A percentile compares a stretch with the other conserved stretches of the same genome.
These are phyloP conservation scores for Oreotrochilus melanogaster DNA, from an alignment of 2,113 vertebrate species.

Conservation along the genomic window DNA sequence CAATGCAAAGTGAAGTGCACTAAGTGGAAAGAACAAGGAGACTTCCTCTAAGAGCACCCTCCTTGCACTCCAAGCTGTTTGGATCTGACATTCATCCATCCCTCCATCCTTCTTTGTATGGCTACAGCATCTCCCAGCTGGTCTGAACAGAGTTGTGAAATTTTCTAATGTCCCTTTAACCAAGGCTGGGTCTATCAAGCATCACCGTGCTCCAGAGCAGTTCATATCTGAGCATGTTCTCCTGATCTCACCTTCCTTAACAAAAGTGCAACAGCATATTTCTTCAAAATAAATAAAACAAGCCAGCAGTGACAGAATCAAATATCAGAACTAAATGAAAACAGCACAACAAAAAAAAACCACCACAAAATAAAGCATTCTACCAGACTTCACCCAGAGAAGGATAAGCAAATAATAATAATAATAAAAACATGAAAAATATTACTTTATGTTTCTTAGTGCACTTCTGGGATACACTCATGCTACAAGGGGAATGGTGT, in stretches of 20 bases:
- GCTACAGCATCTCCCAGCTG: not conserved
- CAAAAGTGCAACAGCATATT: not conserved
- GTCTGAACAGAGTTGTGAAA: not conserved
- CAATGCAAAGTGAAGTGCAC: not conserved
- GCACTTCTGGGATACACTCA: not conserved
- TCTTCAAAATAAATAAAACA: not conserved
- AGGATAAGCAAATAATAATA: not conserved
- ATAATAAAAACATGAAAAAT: not conserved
- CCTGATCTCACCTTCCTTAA: not conserved
- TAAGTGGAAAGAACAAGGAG: not conserved
- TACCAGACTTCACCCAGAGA: not conserved
- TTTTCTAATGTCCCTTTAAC: not conserved
- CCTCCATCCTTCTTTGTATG: not conserved
- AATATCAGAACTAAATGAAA: not conserved
- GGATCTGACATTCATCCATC: not conserved
- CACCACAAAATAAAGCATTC: not conserved
- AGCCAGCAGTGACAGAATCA: not conserved
- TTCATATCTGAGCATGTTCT: not conserved
- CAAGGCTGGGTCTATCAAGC: not conserved
- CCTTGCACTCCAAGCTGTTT: not conserved
- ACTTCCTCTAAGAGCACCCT: not conserved
- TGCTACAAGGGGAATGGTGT: not conserved
- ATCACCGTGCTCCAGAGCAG: not conserved
- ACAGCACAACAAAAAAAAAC: no score
- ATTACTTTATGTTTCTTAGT: not conserved